Percentiles rank a stretch among this genome's conserved stretches.
These are phyloP conservation scores for Campylomormyrus numenius DNA, from an alignment of 2,113 vertebrate genomes.

Conservation along the genomic window DNA sequence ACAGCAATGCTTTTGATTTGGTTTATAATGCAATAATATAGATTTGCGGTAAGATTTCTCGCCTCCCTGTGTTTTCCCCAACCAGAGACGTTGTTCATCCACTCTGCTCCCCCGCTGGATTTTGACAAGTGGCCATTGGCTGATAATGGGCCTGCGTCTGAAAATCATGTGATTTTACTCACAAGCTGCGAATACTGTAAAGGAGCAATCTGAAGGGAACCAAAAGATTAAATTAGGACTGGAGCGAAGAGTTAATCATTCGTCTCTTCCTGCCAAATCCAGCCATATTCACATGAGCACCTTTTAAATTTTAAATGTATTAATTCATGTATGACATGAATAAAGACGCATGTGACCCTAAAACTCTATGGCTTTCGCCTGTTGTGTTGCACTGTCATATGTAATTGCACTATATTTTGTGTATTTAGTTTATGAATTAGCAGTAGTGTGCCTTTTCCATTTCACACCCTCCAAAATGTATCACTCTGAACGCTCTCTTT, in stretches of 20 bases:
- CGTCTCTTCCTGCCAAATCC: neutral
- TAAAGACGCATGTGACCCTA: neutral
- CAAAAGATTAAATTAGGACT: neutral
- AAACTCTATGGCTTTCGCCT: neutral
- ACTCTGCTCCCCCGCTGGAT: neutral
- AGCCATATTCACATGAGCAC: neutral
- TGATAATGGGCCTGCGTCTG: neutral
- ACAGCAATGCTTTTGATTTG: neutral
- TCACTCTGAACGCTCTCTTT: neutral
- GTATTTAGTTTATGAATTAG: constrained; percentile 7
- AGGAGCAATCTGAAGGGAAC: neutral
- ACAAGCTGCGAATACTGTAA: neutral
- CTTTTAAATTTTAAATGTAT: neutral
- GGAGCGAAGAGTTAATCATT: neutral
- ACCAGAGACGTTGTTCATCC: neutral
- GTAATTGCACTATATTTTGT: constrained; percentile 1
- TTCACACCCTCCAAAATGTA: neutral
- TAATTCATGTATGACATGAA: neutral
- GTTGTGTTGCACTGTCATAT: neutral
- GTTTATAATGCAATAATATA: neutral
- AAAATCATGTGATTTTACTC: neutral
- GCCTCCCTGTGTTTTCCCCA: neutral
- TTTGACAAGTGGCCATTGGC: neutral
- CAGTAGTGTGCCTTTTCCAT: neutral
- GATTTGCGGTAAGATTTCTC: neutral